Evolutionary conservation across 2,113 vertebrate genomes (phyloP).

Genomic region (Thalassarche chlororhynchos): DNA sequence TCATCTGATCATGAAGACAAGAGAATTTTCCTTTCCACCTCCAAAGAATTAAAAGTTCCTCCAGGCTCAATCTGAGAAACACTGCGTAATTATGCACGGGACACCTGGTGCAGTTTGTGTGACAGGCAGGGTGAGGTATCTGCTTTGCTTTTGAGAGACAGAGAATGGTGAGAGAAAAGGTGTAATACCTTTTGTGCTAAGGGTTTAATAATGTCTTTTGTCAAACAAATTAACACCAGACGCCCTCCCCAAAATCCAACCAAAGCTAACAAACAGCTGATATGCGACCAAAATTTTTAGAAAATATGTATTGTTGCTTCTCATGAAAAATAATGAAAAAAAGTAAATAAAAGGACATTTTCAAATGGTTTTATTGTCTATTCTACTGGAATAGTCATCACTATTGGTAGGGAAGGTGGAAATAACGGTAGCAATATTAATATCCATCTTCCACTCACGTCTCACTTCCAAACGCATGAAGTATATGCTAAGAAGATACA

Average conservation of each 20-base stretch:
- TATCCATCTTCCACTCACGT: neutral
- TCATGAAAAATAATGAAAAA: neutral
- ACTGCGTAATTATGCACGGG: neutral
- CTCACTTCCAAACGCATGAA: neutral
- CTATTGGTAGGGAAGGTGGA: neutral
- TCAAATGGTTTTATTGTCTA: neutral
- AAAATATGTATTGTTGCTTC: neutral
- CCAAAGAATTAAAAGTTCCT: conserved; percentile 36
- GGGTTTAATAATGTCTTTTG: conserved; percentile 40
- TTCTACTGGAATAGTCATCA: neutral
- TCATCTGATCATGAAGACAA: conserved; percentile 30
- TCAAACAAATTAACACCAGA: conserved; percentile 51
- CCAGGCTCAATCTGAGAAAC: neutral
- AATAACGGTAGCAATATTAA: conserved; percentile 15
- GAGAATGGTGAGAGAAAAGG: neutral
- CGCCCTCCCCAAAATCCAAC: neutral
- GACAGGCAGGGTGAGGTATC: neutral
- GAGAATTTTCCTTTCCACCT: conserved; percentile 26
- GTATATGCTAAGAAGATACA: neutral
- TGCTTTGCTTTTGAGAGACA: neutral
- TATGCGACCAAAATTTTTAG: neutral
- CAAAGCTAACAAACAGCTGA: neutral
- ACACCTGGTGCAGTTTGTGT: conserved; percentile 22
- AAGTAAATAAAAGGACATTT: neutral
- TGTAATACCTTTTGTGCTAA: neutral